Conservation (phyloP, 2,113 vertebrate species). For the Toxotes jaculatrix region DNA sequence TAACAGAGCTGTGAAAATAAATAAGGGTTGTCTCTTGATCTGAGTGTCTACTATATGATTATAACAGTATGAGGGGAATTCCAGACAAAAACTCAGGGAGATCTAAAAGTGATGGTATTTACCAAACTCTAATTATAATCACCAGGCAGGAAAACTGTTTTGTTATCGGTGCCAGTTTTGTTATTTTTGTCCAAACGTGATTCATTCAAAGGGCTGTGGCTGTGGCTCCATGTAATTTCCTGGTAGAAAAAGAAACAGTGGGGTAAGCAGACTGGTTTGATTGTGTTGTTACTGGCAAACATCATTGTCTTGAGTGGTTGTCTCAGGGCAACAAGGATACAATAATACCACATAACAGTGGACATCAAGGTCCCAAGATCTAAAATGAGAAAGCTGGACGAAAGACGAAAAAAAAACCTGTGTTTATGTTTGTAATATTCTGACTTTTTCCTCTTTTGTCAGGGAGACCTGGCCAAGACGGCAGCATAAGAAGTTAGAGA, state of each 20-base stretch:
- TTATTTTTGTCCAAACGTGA: conserved; percentile 74
- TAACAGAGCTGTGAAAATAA: conserved; percentile 66
- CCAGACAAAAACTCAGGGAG: conserved; percentile 34
- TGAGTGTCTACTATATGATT: conserved; percentile 45
- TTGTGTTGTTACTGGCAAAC: conserved; percentile 76
- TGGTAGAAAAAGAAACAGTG: conserved; percentile 61
- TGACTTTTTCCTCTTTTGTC: not conserved
- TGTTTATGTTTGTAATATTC: conserved; percentile 18
- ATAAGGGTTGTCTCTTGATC: conserved; percentile 46
- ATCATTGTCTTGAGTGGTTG: conserved; percentile 54
- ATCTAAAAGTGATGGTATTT: conserved; percentile 45
- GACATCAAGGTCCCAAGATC: conserved; percentile 24
- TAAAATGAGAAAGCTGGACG: conserved; percentile 41
- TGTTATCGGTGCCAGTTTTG: conserved; percentile 64
- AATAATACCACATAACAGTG: conserved; percentile 54
- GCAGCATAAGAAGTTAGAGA: not conserved
- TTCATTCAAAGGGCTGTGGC: conserved; percentile 68
- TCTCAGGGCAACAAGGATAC: conserved; percentile 55
- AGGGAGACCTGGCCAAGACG: not conserved
- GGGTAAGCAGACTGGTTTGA: conserved; percentile 44
- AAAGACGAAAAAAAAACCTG: not conserved
- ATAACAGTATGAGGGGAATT: conserved; percentile 58
- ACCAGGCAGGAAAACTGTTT: conserved; percentile 55
- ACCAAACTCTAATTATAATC: conserved; percentile 63
- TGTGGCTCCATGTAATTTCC: conserved; percentile 72